Base-by-base conservation (phyloP, 2,888 invertebrate species). In the Trichopria drosophilae region DNA sequence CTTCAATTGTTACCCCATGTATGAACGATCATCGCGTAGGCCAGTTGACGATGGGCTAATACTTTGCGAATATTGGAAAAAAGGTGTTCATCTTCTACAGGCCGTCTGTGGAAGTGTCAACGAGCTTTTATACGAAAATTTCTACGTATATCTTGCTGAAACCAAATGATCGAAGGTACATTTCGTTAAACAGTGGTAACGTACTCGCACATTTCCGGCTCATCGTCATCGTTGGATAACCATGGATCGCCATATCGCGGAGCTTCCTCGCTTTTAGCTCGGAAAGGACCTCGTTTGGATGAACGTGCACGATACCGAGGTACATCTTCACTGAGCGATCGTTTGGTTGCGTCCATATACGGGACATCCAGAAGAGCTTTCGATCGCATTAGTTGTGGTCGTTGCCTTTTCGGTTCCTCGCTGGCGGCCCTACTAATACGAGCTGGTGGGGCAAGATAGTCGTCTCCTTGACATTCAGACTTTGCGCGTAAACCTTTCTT, bases 321-420 rank as follows among this genome's bases (percentile, higher is more conserved):
- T 26, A 72, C 73, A 43, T 75, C 75, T 42, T 75, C 75, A 63
- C 75, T 75, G 31, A 71, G 56, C 18, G 75, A 74, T 1, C 75
- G 68, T 57, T 74, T 74, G 13, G 66, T 64, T 2, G 65, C 60
- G 41, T 66, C 67, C 13, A 68, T 65, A 5, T 53, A 60, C 6
- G 74, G 72, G 3, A 72, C 70, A 31, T 72, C 73, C 13, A 51
- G 44, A 7, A 73, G 57, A 3, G 75, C 75, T 50, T 69, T 70
- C 1, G 74, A 72, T 9, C 75, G 60, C 37, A 64, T 42, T 37
- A 75, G 44, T 44, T 69, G 68, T 3, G 75, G 74, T 23, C 72
- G 61, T 40, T 66, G 18, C 60, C 53, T 23, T 13, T 65, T 64
- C 1, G 72, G 61, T 24, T 73, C 71, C 41, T 71, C 71, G 57